phyloP scores from a whole-genome alignment of 2,888 invertebrate species.

The Tetanocera ferruginea region DNA sequence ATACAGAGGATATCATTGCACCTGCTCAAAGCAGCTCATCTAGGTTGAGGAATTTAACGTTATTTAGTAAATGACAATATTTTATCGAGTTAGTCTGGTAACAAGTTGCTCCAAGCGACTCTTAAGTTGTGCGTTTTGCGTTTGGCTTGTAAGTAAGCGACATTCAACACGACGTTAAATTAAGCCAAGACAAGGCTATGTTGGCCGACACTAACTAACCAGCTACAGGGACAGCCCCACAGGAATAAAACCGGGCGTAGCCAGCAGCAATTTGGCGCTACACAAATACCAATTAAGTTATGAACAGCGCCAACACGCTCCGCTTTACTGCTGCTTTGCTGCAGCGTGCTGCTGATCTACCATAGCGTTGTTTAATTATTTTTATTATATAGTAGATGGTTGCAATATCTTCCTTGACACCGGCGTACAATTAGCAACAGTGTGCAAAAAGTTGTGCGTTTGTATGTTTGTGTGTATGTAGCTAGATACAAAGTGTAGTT shows the following conservation, averaged over 20 bases:
- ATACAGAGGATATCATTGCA: no score
- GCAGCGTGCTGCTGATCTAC: no score
- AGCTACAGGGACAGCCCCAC: neutral
- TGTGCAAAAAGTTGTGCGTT: conserved; percentile 19
- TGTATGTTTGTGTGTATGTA: no score
- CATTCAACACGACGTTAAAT: no score
- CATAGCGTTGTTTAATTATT: neutral
- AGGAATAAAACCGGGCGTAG: neutral
- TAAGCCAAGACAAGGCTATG: neutral
- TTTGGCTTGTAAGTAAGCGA: no score
- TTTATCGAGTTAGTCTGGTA: no score
- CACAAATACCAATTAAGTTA: conserved; percentile 44
- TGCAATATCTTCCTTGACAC: neutral
- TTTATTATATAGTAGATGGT: neutral
- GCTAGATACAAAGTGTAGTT: no score
- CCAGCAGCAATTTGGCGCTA: conserved; percentile 25
- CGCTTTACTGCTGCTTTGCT: neutral
- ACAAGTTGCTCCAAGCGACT: no score
- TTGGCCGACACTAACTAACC: neutral
- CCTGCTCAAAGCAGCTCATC: no score
- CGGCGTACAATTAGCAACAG: neutral
- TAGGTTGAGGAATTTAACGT: no score
- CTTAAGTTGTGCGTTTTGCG: no score
- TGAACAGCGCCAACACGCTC: conserved; percentile 23
- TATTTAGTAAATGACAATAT: no score